Percentiles rank a stretch among this genome's conserved stretches.
Evolutionary conservation across 35 echinoderm and acorn worm species (phyloP).

Genomic region (Ptychodera flava): DNA sequence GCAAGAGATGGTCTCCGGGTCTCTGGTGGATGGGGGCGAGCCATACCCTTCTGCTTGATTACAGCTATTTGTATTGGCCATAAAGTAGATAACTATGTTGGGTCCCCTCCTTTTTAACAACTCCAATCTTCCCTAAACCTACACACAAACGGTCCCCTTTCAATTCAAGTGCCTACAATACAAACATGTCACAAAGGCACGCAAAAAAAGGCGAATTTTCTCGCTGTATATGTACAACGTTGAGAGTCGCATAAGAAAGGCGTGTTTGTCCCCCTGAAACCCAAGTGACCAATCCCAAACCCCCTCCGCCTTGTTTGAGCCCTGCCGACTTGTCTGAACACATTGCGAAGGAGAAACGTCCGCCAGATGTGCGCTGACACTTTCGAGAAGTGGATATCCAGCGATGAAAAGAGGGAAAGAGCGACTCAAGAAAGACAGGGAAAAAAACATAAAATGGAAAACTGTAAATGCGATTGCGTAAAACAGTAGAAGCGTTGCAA

Average conservation of each 20-base stretch:
- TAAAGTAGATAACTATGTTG: neutral
- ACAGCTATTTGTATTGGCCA: neutral
- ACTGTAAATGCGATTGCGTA: neutral
- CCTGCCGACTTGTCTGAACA: too few relatives aligned
- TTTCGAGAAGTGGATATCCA: too few relatives aligned
- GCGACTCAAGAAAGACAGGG: too few relatives aligned
- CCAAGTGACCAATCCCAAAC: neutral
- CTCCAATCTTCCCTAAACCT: neutral
- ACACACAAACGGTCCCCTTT: neutral
- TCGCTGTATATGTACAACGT: neutral
- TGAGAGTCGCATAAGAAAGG: neutral
- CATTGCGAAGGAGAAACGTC: too few relatives aligned
- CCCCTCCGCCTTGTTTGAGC: too few relatives aligned
- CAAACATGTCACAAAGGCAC: neutral
- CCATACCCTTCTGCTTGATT: neutral
- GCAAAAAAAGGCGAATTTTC: neutral
- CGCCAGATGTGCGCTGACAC: too few relatives aligned
- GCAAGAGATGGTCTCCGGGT: too few relatives aligned
- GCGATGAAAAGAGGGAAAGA: too few relatives aligned
- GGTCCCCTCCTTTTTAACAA: neutral
- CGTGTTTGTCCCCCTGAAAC: neutral
- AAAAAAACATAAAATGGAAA: too few relatives aligned
- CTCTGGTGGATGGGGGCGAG: too few relatives aligned
- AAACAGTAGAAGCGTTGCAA: neutral
- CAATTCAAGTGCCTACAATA: neutral